These are phyloP conservation scores for Rhabdomys dilectus DNA, from an alignment of 2,113 vertebrate species.

Conservation along the genomic window DNA sequence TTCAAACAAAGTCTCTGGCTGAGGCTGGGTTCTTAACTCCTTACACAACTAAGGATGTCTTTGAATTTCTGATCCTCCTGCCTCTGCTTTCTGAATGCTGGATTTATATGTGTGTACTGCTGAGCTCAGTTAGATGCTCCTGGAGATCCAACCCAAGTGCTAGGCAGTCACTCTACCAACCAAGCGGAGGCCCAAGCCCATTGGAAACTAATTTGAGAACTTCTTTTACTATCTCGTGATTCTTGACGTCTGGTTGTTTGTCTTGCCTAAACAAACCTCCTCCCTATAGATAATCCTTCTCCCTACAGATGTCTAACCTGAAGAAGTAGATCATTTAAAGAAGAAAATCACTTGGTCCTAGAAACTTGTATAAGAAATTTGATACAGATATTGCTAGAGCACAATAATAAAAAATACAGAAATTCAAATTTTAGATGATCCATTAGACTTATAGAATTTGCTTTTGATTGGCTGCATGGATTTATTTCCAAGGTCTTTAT, in stretches of 20 bases:
- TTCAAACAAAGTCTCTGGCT: background rate
- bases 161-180: background rate
- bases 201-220: background rate
- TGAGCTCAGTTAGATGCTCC: background rate
- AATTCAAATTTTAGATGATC: background rate
- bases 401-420: slow-evolving; percentile 4
- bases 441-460: slow-evolving; percentile 10
- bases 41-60: background rate
- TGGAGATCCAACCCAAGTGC: background rate
- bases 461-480: background rate
- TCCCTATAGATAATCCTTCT: background rate
- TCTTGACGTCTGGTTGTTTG: background rate
- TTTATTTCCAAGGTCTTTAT: background rate
- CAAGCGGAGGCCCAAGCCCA: background rate
- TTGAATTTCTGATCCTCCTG: background rate
- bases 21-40: background rate
- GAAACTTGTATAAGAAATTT: slow-evolving; percentile 33
- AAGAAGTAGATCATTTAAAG: slow-evolving; percentile 46
- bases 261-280: background rate
- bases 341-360: slow-evolving; percentile 28
- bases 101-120: background rate
- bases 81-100: background rate
- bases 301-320: background rate
- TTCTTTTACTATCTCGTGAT: background rate
- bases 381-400: background rate